Evolutionary conservation across 2,888 invertebrate genomes (phyloP).

Genomic region (Drosophila peninsularis): DNA sequence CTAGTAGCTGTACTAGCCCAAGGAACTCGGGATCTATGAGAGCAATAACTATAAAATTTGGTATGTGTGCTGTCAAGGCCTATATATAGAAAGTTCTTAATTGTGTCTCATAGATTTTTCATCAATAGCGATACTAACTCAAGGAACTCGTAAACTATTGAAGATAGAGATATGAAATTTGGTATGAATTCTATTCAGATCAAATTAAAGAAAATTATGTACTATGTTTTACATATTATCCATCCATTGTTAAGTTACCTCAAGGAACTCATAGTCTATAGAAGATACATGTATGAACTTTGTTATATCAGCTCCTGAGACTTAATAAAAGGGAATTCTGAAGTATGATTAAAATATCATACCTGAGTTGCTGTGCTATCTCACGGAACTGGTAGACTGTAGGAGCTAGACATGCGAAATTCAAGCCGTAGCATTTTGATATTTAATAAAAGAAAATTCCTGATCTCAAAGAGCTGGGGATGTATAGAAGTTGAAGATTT

Average conservation of each 20-base stretch:
- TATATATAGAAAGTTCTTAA: fast-evolving
- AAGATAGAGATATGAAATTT: not conserved
- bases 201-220: fast-evolving
- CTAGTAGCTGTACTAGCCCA: not conserved
- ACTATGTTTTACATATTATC: not conserved
- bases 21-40: not conserved
- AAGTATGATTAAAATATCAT: too few relatives aligned
- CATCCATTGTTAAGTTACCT: not conserved
- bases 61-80: fast-evolving
- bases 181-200: fast-evolving
- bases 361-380: too few relatives aligned
- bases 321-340: too few relatives aligned
- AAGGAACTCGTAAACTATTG: not conserved
- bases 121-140: not conserved
- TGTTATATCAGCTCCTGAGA: too few relatives aligned
- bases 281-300: not conserved
- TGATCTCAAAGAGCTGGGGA: not conserved
- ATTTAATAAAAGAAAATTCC: too few relatives aligned
- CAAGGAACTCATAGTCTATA: not conserved
- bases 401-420: too few relatives aligned
- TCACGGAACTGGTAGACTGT: too few relatives aligned
- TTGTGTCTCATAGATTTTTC: too few relatives aligned
- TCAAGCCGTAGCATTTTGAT: too few relatives aligned
- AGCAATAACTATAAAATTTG: not conserved
- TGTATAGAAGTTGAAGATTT: too few relatives aligned